A percentile compares a stretch with the other conserved stretches of the same genome.
Conservation (phyloP, 2,888 invertebrate species). For the Oligia fasciuncula region DNA sequence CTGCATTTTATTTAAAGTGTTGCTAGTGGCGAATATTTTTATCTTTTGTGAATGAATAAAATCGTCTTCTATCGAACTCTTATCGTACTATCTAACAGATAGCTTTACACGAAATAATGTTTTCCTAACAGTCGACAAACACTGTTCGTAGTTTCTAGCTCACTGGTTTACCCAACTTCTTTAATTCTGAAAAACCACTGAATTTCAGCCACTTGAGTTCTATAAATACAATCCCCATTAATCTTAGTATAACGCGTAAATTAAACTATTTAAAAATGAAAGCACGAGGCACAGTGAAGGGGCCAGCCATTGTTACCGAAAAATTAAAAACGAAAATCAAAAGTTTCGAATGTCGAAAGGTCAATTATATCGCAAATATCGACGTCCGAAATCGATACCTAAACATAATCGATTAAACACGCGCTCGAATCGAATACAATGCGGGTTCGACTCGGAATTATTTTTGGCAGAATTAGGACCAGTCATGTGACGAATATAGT, state of each 20-base stretch:
- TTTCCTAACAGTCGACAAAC: too few species aligned
- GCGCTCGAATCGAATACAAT: constrained; percentile 82
- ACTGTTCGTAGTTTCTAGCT: background rate
- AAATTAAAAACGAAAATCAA: constrained; percentile 55
- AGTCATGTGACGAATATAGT: constrained; percentile 63
- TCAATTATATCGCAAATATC: constrained; percentile 74
- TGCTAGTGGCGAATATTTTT: background rate
- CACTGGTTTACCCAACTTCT: background rate
- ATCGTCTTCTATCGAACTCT: background rate
- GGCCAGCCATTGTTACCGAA: constrained; percentile 45
- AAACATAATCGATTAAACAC: constrained; percentile 88
- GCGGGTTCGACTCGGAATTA: constrained; percentile 69
- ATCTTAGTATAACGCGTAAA: background rate
- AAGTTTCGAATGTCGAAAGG: constrained; percentile 62
- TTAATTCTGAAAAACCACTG: background rate
- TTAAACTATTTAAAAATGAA: constrained; percentile 1
- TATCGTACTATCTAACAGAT: background rate
- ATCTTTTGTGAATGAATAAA: background rate
- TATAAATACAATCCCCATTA: background rate
- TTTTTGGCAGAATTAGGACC: constrained; percentile 71
- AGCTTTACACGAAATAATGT: background rate
- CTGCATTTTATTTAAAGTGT: too few species aligned
- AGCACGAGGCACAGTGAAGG: background rate
- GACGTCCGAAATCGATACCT: constrained; percentile 82
- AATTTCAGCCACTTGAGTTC: background rate